Evolutionary conservation across 2,113 vertebrate species (phyloP).

Genomic region (Bettongia penicillata): DNA sequence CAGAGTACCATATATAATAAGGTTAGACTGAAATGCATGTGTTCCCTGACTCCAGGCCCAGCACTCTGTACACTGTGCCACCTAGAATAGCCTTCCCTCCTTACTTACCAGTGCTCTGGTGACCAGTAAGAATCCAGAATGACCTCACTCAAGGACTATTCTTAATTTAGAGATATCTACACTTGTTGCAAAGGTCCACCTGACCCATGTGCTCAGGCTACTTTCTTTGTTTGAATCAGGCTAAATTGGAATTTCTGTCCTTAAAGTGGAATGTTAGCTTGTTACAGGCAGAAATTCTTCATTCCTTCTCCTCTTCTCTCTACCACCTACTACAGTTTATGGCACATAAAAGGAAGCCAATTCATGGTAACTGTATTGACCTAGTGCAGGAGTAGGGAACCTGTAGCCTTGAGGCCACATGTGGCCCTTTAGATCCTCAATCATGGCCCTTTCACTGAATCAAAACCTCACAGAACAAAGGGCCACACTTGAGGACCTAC

Average conservation of each 20-base stretch:
- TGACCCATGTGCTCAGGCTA: not conserved
- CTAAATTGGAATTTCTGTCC: not conserved
- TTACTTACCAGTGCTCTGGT: not conserved
- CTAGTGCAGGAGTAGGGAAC: too few species aligned
- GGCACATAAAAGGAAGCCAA: not conserved
- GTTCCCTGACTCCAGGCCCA: not conserved
- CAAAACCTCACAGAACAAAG: too few species aligned
- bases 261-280: not conserved
- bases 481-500: too few species aligned
- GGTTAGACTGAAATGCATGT: not conserved
- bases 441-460: too few species aligned
- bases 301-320: not conserved
- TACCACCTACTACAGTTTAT: not conserved
- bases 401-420: too few species aligned
- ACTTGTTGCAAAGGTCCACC: not conserved
- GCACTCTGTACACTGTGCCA: not conserved
- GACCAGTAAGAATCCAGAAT: not conserved
- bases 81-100: not conserved
- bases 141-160: not conserved
- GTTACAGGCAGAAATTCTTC: not conserved
- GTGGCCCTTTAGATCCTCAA: too few species aligned
- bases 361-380: not conserved
- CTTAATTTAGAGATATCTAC: not conserved
- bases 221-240: not conserved
- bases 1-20: not conserved